These are phyloP conservation scores for Micronycteris hirsuta DNA, from an alignment of 2,113 vertebrate species.

Conservation along the genomic window DNA sequence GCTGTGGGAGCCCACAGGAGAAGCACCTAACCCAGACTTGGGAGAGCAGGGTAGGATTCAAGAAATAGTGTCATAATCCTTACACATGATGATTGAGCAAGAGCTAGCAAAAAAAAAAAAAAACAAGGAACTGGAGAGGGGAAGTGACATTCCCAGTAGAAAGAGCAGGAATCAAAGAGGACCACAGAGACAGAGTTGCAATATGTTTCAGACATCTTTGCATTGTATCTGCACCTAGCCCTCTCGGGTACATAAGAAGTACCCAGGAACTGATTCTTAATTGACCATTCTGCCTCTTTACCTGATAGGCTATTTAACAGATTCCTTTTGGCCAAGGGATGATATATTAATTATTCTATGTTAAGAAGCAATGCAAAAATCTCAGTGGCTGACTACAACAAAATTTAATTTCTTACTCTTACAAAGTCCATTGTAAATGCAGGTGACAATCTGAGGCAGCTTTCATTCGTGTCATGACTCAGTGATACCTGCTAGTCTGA, in stretches of 20 bases:
- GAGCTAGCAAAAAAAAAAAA: too few relatives aligned
- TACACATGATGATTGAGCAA: neutral
- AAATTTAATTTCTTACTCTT: neutral
- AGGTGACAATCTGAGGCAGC: neutral
- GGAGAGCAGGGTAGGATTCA: neutral
- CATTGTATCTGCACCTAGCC: neutral
- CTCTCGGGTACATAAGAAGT: neutral
- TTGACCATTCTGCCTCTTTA: neutral
- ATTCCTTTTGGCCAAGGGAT: neutral
- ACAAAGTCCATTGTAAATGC: neutral
- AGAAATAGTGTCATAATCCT: neutral
- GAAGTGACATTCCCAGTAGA: neutral
- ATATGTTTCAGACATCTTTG: neutral
- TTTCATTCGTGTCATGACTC: neutral
- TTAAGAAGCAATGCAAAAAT: neutral
- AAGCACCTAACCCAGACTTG: neutral
- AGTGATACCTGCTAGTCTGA: neutral
- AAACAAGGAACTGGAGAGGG: neutral
- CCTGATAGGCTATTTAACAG: neutral
- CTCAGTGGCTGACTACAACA: neutral
- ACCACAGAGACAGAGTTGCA: neutral
- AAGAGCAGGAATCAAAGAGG: neutral
- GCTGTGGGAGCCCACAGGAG: neutral
- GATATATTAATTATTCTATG: neutral
- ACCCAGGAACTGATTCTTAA: neutral